Conservation (phyloP, 1,140 invertebrate genomes). For the Papilio xuthus region DNA sequence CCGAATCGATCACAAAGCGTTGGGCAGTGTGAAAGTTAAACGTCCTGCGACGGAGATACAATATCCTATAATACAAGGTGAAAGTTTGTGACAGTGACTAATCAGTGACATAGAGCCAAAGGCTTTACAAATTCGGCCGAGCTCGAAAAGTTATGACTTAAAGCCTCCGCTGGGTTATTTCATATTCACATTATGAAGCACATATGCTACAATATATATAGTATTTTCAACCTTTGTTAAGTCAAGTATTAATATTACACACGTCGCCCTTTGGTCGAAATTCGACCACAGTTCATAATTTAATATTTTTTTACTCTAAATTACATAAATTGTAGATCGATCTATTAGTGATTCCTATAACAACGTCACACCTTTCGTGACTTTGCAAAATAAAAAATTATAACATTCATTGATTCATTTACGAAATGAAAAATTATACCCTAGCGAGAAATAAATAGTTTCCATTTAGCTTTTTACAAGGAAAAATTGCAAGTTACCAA, state of each 20-base stretch:
- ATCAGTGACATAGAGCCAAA: slow-evolving; percentile 54
- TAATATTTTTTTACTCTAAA: no score
- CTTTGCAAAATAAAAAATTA: not conserved
- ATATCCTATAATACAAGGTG: slow-evolving; percentile 59
- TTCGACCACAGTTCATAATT: not conserved
- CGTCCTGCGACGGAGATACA: slow-evolving; percentile 50
- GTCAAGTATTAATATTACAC: no score
- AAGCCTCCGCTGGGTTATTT: slow-evolving; percentile 17
- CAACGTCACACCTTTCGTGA: not conserved
- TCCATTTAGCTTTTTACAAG: not conserved
- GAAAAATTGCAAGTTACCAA: not conserved
- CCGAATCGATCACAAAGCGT: slow-evolving; percentile 45
- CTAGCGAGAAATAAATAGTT: not conserved
- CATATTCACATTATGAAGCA: not conserved
- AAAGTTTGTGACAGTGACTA: slow-evolving; percentile 69
- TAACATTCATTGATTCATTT: not conserved
- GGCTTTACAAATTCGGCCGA: slow-evolving; percentile 43
- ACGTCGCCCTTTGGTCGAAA: no score
- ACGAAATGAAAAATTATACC: not conserved
- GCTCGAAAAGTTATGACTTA: slow-evolving; percentile 45
- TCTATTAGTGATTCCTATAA: no score
- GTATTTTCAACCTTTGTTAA: no score
- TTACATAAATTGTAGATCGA: no score
- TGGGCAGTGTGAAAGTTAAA: slow-evolving; percentile 56
- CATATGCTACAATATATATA: no score